Evolutionary conservation across 2,888 invertebrate species (phyloP).

Genomic region (Drosophila picticornis): DNA sequence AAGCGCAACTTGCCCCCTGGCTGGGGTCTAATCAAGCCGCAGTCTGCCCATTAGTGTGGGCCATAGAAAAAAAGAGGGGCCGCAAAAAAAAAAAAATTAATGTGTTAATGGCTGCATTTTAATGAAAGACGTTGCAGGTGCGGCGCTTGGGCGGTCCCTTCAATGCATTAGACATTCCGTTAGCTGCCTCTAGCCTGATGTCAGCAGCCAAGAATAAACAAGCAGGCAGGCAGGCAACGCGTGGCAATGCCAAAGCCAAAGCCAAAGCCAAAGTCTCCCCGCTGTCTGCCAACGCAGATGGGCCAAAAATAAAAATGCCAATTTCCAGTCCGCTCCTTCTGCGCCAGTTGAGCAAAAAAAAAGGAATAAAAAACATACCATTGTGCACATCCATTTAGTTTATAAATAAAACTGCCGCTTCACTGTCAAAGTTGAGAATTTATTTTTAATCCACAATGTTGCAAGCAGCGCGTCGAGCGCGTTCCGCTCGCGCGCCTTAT

Average conservation of each 20-base stretch:
- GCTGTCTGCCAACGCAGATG: conserved; percentile 59
- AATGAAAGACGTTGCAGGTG: conserved; percentile 55
- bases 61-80: background rate
- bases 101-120: conserved; percentile 60
- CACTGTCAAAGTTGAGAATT: conserved; percentile 80
- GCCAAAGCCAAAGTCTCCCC: conserved; percentile 58
- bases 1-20: conserved; percentile 13
- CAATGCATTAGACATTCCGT: conserved; percentile 50
- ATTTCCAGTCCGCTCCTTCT: conserved; percentile 40
- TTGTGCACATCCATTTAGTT: conserved; percentile 54
- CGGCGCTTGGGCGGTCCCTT: conserved; percentile 42
- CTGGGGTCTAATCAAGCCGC: background rate
- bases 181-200: conserved; percentile 41
- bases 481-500: conserved; percentile 49
- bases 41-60: conserved; percentile 19
- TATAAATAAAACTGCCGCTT: conserved; percentile 72
- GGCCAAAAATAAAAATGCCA: conserved; percentile 67
- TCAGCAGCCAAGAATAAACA: conserved; percentile 52
- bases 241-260: conserved; percentile 34
- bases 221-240: conserved; percentile 5
- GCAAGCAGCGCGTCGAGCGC: conserved; percentile 19
- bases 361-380: conserved; percentile 48
- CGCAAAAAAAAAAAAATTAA: conserved; percentile 3
- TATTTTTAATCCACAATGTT: conserved; percentile 76
- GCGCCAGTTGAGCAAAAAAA: conserved; percentile 8